Conservation (phyloP, 2,888 invertebrate species). For the Chloroclystis v-ata region DNA sequence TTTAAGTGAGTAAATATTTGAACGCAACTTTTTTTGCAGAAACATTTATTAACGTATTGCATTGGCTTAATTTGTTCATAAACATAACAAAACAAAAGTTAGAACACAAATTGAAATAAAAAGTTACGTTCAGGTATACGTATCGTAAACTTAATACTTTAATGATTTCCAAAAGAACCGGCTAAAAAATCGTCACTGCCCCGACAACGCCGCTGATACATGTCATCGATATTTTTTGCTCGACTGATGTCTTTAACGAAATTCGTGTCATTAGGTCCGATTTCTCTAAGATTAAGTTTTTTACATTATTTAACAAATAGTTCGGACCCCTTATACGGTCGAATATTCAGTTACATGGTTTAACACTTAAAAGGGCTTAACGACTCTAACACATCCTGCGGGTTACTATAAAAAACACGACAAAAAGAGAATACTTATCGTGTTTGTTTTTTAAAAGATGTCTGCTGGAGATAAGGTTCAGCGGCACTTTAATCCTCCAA, state of each 20-base stretch:
- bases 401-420: constrained; percentile 76
- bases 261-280: constrained; percentile 75
- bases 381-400: constrained; percentile 79
- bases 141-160: constrained; percentile 73
- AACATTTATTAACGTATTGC: too few relatives aligned
- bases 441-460: constrained; percentile 79
- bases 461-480: constrained; percentile 72
- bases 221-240: constrained; percentile 74
- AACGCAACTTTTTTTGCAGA: too few relatives aligned
- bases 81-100: not conserved
- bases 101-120: not conserved
- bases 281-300: constrained; percentile 74
- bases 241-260: constrained; percentile 73
- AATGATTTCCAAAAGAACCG: constrained; percentile 61
- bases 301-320: constrained; percentile 77
- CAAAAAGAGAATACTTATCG: constrained; percentile 73
- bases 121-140: constrained; percentile 40
- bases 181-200: constrained; percentile 51
- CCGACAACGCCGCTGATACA: constrained; percentile 54
- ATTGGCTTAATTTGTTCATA: too few relatives aligned
- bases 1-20: too few relatives aligned
- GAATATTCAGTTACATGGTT: constrained; percentile 79
- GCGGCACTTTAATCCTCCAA: constrained; percentile 76
- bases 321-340: constrained; percentile 73
- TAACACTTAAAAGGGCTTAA: constrained; percentile 79